phyloP scores from a whole-genome alignment of 2,797 vertebrate genomes.

The Serranus cabrilla region DNA sequence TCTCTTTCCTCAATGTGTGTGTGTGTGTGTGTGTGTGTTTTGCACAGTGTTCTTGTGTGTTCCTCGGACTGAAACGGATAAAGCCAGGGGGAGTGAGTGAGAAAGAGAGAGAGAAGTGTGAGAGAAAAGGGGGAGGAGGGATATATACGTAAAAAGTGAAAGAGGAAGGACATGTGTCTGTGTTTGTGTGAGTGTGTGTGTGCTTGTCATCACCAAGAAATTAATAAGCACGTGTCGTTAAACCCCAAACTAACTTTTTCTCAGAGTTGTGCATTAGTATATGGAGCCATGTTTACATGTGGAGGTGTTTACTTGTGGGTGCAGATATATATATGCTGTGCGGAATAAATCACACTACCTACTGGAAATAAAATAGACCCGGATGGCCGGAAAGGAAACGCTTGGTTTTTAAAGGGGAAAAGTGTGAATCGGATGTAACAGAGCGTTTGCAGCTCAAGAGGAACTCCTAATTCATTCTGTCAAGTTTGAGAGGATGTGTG shows the following conservation, averaged over 20 bases:
- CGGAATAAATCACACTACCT: conserved; percentile 70
- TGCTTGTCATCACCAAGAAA: conserved; percentile 85
- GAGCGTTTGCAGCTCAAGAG: conserved; percentile 59
- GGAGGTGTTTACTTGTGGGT: conserved; percentile 19
- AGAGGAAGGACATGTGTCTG: conserved; percentile 72
- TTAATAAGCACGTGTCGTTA: conserved; percentile 85
- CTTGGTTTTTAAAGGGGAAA: conserved; percentile 75
- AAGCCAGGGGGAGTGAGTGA: conserved; percentile 73
- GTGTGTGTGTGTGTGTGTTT: conserved; percentile 39
- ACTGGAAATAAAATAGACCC: conserved; percentile 41
- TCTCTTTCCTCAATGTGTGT: conserved; percentile 27
- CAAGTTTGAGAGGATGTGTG: conserved; percentile 51
- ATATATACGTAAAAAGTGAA: conserved; percentile 77
- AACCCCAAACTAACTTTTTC: conserved; percentile 75
- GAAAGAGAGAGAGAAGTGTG: conserved; percentile 68
- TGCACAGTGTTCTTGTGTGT: conserved; percentile 79
- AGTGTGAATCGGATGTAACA: conserved; percentile 75
- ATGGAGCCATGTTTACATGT: conserved; percentile 28
- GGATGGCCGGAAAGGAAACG: conserved; percentile 70
- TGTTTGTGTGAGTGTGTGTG: conserved; percentile 51
- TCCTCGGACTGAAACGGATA: conserved; percentile 76
- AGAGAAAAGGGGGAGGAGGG: conserved; percentile 74
- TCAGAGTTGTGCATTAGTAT: conserved; percentile 42
- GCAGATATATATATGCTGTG: conserved; percentile 37
- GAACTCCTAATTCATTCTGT: conserved; percentile 65